A percentile compares a stretch with the other conserved stretches of the same genome.
phyloP scores from a whole-genome alignment of 2,113 vertebrate genomes.

The Alligator sinensis region DNA sequence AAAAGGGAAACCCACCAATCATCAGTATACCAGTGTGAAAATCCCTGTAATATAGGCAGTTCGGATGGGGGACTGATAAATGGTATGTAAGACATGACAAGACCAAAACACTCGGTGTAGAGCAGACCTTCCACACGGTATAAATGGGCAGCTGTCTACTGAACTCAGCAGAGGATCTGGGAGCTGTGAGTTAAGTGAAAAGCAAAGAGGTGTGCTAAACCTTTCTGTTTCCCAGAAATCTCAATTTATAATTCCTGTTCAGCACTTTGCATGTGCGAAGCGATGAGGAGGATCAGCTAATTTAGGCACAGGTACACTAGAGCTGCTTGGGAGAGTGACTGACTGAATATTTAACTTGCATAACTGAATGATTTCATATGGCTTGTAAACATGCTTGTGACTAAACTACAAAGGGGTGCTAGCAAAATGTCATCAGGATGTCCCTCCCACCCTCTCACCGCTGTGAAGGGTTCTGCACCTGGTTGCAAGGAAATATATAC shows the following conservation, averaged over 20 bases:
- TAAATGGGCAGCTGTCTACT: background rate
- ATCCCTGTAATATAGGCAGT: background rate
- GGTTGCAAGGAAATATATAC: background rate
- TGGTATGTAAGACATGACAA: rapidly evolving
- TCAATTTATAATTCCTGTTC: background rate
- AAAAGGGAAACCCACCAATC: background rate
- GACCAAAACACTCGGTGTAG: background rate
- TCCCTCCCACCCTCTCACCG: background rate
- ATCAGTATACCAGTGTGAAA: rapidly evolving
- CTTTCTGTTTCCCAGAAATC: background rate
- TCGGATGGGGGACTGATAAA: background rate
- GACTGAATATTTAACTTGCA: background rate
- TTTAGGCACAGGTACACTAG: too few relatives aligned
- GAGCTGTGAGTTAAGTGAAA: background rate
- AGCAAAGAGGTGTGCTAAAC: background rate
- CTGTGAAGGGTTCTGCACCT: rapidly evolving
- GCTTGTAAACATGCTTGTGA: background rate
- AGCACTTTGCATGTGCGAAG: background rate
- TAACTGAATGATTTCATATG: background rate
- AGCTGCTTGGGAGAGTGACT: background rate
- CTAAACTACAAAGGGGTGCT: rapidly evolving
- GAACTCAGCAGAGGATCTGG: background rate
- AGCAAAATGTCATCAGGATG: rapidly evolving
- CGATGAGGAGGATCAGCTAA: background rate
- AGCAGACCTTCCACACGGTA: background rate